phyloP scores from a whole-genome alignment of 1,140 invertebrate genomes.

The Gonatopus flavifemur region DNA sequence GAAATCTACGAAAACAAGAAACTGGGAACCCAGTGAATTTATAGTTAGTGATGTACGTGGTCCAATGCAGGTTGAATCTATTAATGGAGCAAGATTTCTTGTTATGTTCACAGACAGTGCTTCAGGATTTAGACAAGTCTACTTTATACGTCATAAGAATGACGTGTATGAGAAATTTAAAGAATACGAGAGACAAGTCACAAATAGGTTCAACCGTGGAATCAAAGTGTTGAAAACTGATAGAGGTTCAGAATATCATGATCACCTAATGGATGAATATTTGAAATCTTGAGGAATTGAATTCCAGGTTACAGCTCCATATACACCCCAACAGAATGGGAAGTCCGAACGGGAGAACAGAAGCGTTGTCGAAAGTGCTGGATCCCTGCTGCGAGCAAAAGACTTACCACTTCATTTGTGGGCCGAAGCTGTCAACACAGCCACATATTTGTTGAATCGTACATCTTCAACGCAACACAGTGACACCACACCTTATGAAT shows the following conservation, averaged over 20 bases:
- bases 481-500: slow-evolving; percentile 37
- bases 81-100: slow-evolving; percentile 32
- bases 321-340: too few relatives aligned
- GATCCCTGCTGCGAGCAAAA: too few relatives aligned
- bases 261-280: not conserved
- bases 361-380: slow-evolving; percentile 12
- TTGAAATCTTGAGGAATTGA: slow-evolving; percentile 30
- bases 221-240: slow-evolving; percentile 25
- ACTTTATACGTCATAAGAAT: slow-evolving; percentile 18
- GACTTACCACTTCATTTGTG: too few relatives aligned
- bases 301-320: slow-evolving; percentile 17
- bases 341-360: too few relatives aligned
- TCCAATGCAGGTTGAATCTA: slow-evolving; percentile 23
- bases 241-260: too few relatives aligned
- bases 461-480: slow-evolving; percentile 10
- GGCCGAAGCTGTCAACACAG: too few relatives aligned
- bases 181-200: not conserved
- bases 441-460: too few relatives aligned
- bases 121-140: slow-evolving; percentile 13
- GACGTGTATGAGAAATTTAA: slow-evolving; percentile 15
- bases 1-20: too few relatives aligned
- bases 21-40: slow-evolving; percentile 19
- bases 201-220: not conserved
- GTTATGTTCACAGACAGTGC: slow-evolving; percentile 18
- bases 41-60: slow-evolving; percentile 18